Evolutionary conservation across 2,797 vertebrate genomes (phyloP).

Genomic region (Hippocampus kuda): DNA sequence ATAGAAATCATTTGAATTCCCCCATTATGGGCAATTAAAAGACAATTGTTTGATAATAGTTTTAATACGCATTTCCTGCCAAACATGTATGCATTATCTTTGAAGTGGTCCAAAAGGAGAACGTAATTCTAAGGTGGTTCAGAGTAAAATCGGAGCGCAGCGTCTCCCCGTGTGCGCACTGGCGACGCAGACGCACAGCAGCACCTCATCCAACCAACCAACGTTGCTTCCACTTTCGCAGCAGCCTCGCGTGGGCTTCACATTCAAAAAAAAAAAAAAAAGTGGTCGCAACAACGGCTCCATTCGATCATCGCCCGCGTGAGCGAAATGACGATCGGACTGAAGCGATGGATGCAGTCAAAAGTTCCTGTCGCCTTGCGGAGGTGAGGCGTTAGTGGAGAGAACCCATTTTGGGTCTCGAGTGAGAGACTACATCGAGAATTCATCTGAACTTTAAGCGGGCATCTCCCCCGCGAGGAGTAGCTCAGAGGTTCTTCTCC

Average conservation of each 20-base stretch:
- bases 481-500: neutral
- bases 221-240: neutral
- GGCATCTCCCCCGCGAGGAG: neutral
- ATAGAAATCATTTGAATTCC: too few relatives aligned
- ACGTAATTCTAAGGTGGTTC: neutral
- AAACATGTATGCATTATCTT: too few relatives aligned
- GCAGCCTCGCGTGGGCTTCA: neutral
- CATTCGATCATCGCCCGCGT: neutral
- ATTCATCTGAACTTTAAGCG: neutral
- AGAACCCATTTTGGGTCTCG: neutral
- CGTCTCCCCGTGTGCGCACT: neutral
- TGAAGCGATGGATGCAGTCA: conserved; percentile 46
- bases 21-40: neutral
- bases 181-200: neutral
- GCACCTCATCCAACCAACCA: neutral
- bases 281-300: conserved; percentile 23
- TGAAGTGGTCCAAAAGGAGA: neutral
- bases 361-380: conserved; percentile 42
- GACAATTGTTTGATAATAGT: neutral
- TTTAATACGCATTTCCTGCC: too few relatives aligned
- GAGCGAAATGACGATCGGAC: neutral
- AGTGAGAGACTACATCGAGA: conserved; percentile 4
- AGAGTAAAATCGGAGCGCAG: neutral
- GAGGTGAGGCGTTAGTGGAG: conserved; percentile 28
- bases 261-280: conserved; percentile 15